Evolutionary conservation across 2,797 vertebrate genomes (phyloP).

Genomic region (Sebastes flavidus): DNA sequence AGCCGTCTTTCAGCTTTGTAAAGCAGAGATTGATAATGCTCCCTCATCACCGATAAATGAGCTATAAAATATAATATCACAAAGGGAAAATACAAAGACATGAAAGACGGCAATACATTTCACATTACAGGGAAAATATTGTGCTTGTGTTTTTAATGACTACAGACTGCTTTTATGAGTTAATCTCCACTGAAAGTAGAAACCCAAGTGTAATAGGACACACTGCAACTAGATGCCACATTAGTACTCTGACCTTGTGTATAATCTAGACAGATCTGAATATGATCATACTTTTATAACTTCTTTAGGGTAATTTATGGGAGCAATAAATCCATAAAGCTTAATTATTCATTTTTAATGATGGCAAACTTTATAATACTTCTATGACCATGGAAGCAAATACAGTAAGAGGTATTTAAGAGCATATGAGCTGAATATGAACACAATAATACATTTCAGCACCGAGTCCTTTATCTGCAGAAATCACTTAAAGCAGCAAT

Average conservation of each 20-base stretch:
- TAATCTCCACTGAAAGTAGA: constrained; percentile 7
- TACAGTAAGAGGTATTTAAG: constrained; percentile 1
- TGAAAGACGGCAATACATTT: constrained; percentile 45
- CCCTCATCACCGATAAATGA: constrained; percentile 56
- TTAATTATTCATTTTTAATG: constrained; percentile 3
- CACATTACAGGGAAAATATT: constrained; percentile 39
- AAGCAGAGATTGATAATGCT: constrained; percentile 45
- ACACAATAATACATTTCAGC: constrained; percentile 8
- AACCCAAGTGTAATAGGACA: background rate
- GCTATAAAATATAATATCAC: constrained; percentile 57
- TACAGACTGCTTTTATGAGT: constrained; percentile 26
- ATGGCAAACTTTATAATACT: background rate
- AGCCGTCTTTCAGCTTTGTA: constrained; percentile 28
- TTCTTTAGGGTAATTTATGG: background rate
- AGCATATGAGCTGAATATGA: background rate
- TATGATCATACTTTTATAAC: background rate
- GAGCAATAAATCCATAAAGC: background rate
- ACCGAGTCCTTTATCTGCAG: constrained; percentile 40
- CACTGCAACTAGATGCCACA: background rate
- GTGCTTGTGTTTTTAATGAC: constrained; percentile 45
- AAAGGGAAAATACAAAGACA: constrained; percentile 44
- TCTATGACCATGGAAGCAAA: background rate
- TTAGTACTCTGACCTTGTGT: constrained; percentile 9
- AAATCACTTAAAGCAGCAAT: constrained; percentile 43
- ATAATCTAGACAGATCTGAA: constrained; percentile 7